Base-by-base conservation (phyloP, 2,797 vertebrate species). In the Cygnus olor region DNA sequence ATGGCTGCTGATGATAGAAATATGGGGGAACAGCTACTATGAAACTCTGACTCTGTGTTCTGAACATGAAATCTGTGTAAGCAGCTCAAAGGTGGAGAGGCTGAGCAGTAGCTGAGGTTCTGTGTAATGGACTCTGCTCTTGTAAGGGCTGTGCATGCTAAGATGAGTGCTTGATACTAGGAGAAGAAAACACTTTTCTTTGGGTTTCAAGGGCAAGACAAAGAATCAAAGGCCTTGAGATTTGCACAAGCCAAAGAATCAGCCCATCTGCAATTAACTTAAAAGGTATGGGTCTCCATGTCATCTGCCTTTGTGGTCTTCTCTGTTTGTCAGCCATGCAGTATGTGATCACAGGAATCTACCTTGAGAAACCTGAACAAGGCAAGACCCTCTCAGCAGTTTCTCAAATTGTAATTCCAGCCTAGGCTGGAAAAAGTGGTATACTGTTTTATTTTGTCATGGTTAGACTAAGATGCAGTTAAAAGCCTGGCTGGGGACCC, bases 401-500 rank as follows among this genome's bases (percentile, higher is more conserved):
- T 36, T 27, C 58, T 91, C 77, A 61, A 34, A 21, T 22, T 66
- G 22, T 20, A 49, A 74, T 64, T 83, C 44, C 22, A 83, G 25
- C 25, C 27, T 18, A 40, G 54, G 34, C 20, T 92, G 69, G 19
- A 10, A 49, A 56, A 57, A 16, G 2, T 14, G 17, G 1, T 10
- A 11, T 30, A 3, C 25, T 45, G 32, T 11, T 36, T 80, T 16
- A 34, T 72, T 79, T 71, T 34, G 5, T 25, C 57, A 25, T 34
- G 30, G 14, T 36, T 69, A 42, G 25, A 27, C 32, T 40, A 74
- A 64, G 36, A 14, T 32, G n/a, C 56, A 73, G 51, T 14, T 53
- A 74, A 53, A 64, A 61, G 12, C 18, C 5, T 6, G 0, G 18
- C 1, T 3, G 3, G 42, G 78, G 19, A 51, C 9, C 3, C 28